Evolutionary conservation across 1,140 invertebrate species (phyloP).

Genomic region (Hetaerina americana): DNA sequence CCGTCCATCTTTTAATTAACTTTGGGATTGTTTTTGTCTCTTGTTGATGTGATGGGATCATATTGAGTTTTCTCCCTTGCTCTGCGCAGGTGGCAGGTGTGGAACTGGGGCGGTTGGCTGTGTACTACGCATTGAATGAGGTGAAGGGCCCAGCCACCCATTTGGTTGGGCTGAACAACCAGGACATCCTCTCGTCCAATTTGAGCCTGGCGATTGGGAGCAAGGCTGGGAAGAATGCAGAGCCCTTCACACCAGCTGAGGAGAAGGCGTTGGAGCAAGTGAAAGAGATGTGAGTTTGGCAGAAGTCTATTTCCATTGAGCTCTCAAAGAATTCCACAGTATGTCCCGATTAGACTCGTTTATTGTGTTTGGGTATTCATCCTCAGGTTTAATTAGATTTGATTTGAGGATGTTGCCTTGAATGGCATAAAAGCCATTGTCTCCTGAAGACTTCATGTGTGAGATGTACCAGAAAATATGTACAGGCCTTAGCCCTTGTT

Average conservation of each 20-base stretch:
- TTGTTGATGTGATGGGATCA: too few relatives aligned
- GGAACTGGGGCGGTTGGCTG: slow-evolving; percentile 55
- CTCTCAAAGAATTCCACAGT: slow-evolving; percentile 8
- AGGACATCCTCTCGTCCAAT: slow-evolving; percentile 43
- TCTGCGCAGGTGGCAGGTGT: slow-evolving; percentile 38
- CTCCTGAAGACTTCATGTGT: too few relatives aligned
- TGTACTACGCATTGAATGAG: slow-evolving; percentile 43
- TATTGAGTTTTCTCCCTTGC: not conserved
- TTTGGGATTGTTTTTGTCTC: too few relatives aligned
- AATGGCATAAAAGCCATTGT: too few relatives aligned
- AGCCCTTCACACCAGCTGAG: slow-evolving; percentile 48
- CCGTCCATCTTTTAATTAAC: too few relatives aligned
- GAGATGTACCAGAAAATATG: too few relatives aligned
- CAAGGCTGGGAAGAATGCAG: slow-evolving; percentile 15
- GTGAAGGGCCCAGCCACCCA: slow-evolving; percentile 41
- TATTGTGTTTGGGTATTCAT: too few relatives aligned
- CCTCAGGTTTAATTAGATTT: too few relatives aligned
- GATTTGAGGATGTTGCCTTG: too few relatives aligned
- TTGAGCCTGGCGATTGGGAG: slow-evolving; percentile 32
- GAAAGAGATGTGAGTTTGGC: slow-evolving; percentile 42
- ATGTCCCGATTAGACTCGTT: too few relatives aligned
- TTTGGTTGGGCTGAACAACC: slow-evolving; percentile 54
- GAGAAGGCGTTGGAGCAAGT: slow-evolving; percentile 40
- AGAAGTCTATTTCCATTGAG: slow-evolving; percentile 13
- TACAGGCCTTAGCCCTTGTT: too few relatives aligned